Evolutionary conservation across 2,888 invertebrate species (phyloP).

Genomic region (Lithophane ornitopus): DNA sequence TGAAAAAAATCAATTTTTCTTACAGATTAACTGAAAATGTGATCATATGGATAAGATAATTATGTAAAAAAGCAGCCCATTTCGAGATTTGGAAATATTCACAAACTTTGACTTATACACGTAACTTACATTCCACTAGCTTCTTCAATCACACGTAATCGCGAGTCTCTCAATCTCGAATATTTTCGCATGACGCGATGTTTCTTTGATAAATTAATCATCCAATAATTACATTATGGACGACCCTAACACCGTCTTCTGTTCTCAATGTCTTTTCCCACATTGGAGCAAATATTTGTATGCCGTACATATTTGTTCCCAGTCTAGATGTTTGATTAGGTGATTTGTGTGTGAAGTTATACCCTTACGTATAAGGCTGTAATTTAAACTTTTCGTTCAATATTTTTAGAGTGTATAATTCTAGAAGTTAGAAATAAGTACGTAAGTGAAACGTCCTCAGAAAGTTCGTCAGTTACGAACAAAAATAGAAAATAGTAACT

Average conservation of each 20-base stretch:
- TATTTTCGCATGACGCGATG: slow-evolving; percentile 16
- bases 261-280: slow-evolving; percentile 39
- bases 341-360: slow-evolving; percentile 42
- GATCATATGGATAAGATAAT: not conserved
- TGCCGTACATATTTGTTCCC: slow-evolving; percentile 40
- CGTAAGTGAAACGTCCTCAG: not conserved
- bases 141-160: not conserved
- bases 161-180: not conserved
- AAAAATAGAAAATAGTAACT: slow-evolving; percentile 26
- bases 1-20: not conserved
- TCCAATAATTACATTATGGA: slow-evolving; percentile 38
- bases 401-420: not conserved
- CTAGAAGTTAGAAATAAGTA: too few species aligned
- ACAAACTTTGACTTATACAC: not conserved
- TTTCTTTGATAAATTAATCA: slow-evolving; percentile 44
- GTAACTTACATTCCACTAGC: not conserved
- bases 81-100: not conserved
- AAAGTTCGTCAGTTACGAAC: not conserved
- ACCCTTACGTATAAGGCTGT: slow-evolving; percentile 4
- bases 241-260: slow-evolving; percentile 33
- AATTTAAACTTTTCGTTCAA: slow-evolving; percentile 13
- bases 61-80: not conserved
- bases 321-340: slow-evolving; percentile 45
- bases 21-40: not conserved
- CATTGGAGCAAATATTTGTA: slow-evolving; percentile 48